These are phyloP conservation scores for Cheiracanthium punctorium DNA, from an alignment of 2,888 invertebrate species.

Conservation along the genomic window DNA sequence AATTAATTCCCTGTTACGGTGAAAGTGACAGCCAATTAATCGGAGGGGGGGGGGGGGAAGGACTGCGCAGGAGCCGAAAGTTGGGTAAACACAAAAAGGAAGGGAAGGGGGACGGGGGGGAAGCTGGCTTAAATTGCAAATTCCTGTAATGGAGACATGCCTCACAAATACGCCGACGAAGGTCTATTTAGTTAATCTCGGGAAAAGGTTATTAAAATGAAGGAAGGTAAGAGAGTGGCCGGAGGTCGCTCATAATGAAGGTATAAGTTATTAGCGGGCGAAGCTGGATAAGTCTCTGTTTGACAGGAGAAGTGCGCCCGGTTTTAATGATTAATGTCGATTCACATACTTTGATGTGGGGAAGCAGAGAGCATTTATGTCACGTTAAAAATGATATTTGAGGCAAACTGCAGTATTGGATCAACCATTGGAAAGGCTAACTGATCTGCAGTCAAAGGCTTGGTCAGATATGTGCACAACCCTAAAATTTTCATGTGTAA, in stretches of 20 bases:
- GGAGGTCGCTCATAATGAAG: not conserved
- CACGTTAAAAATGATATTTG: no score
- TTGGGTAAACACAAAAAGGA: not conserved
- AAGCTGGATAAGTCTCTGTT: not conserved
- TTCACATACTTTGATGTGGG: no score
- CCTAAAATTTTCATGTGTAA: no score
- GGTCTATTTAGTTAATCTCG: not conserved
- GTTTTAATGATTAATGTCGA: no score
- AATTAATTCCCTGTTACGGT: constrained; percentile 37
- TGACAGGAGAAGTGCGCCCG: not conserved
- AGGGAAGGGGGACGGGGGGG: no score
- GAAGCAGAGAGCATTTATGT: no score
- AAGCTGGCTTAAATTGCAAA: not conserved
- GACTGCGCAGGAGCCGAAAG: not conserved
- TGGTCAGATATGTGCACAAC: no score
- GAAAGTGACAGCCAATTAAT: constrained; percentile 43
- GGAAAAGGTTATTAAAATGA: not conserved
- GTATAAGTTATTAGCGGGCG: not conserved
- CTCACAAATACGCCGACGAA: not conserved
- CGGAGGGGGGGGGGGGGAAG: not conserved
- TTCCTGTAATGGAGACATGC: not conserved
- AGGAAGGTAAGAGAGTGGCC: not conserved
- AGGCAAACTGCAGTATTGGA: no score
- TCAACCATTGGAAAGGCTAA: no score
- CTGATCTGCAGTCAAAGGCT: no score